Evolutionary conservation across 2,113 vertebrate species (phyloP).

Genomic region (Cyanistes caeruleus): DNA sequence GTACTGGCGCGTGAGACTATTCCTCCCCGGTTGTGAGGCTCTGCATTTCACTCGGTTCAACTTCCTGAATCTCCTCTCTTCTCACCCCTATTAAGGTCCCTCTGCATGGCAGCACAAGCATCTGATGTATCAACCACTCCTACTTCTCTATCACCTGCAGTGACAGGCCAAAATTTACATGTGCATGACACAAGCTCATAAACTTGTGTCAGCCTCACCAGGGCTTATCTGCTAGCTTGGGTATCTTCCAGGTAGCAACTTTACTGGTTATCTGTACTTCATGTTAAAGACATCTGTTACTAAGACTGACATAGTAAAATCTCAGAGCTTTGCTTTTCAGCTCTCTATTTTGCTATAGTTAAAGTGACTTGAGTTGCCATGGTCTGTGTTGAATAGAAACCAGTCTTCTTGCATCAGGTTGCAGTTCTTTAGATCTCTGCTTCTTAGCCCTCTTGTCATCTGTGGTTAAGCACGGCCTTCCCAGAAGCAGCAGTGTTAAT

Average conservation of each 20-base stretch:
- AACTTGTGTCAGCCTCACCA: not conserved
- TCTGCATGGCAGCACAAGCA: not conserved
- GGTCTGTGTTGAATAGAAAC: not conserved
- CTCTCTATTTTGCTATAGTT: not conserved
- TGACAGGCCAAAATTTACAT: not conserved
- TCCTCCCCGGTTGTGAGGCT: not conserved
- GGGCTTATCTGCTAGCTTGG: not conserved
- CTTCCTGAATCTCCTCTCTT: not conserved
- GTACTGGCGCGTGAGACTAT: fast-evolving
- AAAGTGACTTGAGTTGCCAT: not conserved
- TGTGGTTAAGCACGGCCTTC: not conserved
- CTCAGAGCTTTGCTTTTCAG: not conserved
- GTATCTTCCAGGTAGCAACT: not conserved
- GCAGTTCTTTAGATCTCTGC: not conserved
- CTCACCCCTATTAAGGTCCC: fast-evolving
- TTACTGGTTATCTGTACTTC: not conserved
- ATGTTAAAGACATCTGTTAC: not conserved
- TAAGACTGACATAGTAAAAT: not conserved
- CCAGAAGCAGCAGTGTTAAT: not conserved
- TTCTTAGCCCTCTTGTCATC: not conserved
- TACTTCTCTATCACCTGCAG: not conserved
- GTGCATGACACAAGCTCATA: not conserved
- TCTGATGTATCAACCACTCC: not conserved
- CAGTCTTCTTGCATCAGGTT: not conserved
- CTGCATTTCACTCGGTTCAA: not conserved